These are phyloP conservation scores for Halictus rubicundus DNA, from an alignment of 1,140 invertebrate genomes.

Conservation along the genomic window DNA sequence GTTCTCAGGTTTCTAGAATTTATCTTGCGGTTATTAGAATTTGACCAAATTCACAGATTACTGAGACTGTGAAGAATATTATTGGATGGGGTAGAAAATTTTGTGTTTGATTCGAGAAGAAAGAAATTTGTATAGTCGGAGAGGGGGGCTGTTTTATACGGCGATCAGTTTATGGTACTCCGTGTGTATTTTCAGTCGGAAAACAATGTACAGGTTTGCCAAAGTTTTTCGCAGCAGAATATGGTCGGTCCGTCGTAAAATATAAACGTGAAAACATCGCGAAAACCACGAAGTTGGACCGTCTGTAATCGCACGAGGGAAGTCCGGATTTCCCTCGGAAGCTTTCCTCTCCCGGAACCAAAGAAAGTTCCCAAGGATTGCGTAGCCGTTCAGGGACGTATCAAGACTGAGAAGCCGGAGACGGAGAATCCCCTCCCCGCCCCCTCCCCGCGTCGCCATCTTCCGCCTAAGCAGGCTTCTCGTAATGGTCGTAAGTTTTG, in stretches of 20 bases:
- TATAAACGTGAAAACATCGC: constrained; percentile 24
- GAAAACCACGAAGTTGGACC: constrained; percentile 22
- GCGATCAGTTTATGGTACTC: neutral
- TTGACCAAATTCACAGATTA: too few relatives aligned
- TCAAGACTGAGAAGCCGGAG: neutral
- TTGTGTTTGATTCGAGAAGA: too few relatives aligned
- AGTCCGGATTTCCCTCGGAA: constrained; percentile 56
- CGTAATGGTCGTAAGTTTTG: constrained; percentile 71
- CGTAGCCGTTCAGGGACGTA: constrained; percentile 29
- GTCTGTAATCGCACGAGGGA: neutral
- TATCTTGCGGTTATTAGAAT: too few relatives aligned
- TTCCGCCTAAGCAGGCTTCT: constrained; percentile 47
- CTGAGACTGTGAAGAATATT: too few relatives aligned
- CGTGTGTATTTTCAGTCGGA: too few relatives aligned
- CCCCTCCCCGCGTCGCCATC: constrained; percentile 18
- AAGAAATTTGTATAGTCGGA: too few relatives aligned
- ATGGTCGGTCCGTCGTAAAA: neutral
- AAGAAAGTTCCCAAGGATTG: constrained; percentile 42
- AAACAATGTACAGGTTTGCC: neutral
- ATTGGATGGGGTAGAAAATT: too few relatives aligned
- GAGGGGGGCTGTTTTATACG: too few relatives aligned
- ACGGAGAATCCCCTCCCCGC: neutral
- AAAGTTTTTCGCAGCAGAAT: neutral
- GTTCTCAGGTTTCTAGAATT: too few relatives aligned
- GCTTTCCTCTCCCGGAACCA: constrained; percentile 40